Evolutionary conservation across 2,888 invertebrate species (phyloP).

Genomic region (Plebejus melissa): DNA sequence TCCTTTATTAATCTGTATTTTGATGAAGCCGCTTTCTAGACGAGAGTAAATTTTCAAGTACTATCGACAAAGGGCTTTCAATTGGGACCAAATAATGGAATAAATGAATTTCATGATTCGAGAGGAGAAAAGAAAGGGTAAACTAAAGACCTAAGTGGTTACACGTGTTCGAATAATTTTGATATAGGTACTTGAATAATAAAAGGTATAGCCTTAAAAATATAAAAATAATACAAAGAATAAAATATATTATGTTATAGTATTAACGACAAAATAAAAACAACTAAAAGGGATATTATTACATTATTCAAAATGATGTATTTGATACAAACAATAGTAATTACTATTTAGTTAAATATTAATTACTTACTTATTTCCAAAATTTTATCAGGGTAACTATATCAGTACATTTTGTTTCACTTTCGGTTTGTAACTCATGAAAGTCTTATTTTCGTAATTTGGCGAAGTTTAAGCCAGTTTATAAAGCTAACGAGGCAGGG

Average conservation of each 20-base stretch:
- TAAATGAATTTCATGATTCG: slow-evolving; percentile 2
- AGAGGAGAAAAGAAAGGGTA: not conserved
- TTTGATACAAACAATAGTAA: too few species aligned
- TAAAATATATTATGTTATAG: too few species aligned
- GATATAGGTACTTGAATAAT: not conserved
- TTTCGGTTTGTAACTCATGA: not conserved
- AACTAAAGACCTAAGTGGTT: not conserved
- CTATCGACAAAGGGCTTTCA: not conserved
- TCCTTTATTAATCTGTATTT: slow-evolving; percentile 1
- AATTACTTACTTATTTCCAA: too few species aligned
- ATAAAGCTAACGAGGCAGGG: slow-evolving; percentile 4
- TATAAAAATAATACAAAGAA: too few species aligned
- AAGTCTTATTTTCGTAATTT: not conserved
- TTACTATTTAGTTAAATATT: too few species aligned
- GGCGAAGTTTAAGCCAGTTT: not conserved
- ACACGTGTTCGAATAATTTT: slow-evolving; percentile 2
- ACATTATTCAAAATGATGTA: too few species aligned
- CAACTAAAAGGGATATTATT: too few species aligned
- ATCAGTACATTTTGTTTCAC: not conserved
- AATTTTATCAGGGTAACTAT: too few species aligned
- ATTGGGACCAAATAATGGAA: slow-evolving; percentile 6
- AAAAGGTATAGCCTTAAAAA: too few species aligned
- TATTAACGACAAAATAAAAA: too few species aligned
- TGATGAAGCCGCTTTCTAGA: not conserved
- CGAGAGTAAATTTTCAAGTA: slow-evolving; percentile 1